Evolutionary conservation across 2,888 invertebrate species (phyloP), one percentile per base, ranked within the genome.

Genomic region (Leptinotarsa peninsularis): DNA sequence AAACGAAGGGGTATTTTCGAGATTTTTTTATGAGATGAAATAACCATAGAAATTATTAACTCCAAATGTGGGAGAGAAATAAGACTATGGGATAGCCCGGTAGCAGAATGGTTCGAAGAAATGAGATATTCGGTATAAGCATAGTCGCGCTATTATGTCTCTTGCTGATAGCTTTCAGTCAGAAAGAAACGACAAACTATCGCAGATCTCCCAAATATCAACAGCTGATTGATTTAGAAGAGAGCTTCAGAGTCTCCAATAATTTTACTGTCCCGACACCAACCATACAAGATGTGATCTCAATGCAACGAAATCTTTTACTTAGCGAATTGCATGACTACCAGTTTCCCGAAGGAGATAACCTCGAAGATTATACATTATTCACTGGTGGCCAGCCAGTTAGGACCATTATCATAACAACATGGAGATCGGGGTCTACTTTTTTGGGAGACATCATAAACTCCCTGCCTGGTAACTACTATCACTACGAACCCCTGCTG

Each of bases 401-500:
- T 74, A 90, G 94, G 79, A 95, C 93, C 87, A 88, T 96, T 67
- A 93, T 97, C 80, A 89, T 96, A 76, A 95, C 96, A n/a, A 95
- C 95, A 17, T 97, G 96, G 96, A 91, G 97, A 81, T 95, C 96
- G 4, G 97, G 97, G 7, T 96, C 96, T 23, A 96, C 96, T 52
- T 97, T 97, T 87, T 90, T 97, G 71, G 96, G 96, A 72, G 96
- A 96, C 85, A 92, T 96, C 63, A 87, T 96, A 67, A 95, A 95
- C 87, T 91, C 95, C 43, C 92, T 96, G 86, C 96, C 96, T 21
- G 96, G 93, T 49, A 96, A 94, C 87, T 97, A 92, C 88, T 97
- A 96, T 89, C 96, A 96, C 87, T 97, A 96, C 86, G 97, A 97
- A 88, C 97, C 97, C 50, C 89, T 97, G 77, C 89, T 96, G 76